phyloP scores from a whole-genome alignment of 2,113 vertebrate genomes.

The Deroptyus accipitrinus region DNA sequence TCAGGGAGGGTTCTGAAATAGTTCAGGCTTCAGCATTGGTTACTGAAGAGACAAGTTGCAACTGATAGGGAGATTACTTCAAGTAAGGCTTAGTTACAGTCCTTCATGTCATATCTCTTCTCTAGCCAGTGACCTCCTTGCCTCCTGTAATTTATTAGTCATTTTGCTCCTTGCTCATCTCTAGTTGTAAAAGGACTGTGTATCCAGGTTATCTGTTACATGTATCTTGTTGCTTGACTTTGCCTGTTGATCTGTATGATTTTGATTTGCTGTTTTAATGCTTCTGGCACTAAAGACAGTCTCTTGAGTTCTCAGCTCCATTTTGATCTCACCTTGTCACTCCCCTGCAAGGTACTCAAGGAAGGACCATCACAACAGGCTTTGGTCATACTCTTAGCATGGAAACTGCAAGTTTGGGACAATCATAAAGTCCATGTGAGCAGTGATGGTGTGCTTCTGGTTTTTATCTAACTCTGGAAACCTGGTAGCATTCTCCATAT shows the following conservation, averaged over 20 bases:
- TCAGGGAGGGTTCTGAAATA: neutral
- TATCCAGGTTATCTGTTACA: neutral
- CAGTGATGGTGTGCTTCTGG: too few relatives aligned
- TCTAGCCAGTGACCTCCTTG: too few relatives aligned
- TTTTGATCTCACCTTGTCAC: neutral
- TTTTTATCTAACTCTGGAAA: neutral
- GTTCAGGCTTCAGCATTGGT: neutral
- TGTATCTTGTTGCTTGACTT: neutral
- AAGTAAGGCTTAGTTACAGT: neutral
- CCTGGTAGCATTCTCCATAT: neutral
- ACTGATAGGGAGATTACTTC: neutral
- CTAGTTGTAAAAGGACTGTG: neutral
- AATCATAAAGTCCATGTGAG: neutral
- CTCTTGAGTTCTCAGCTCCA: neutral
- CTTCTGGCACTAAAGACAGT: neutral
- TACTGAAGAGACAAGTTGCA: neutral
- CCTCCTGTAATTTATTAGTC: neutral
- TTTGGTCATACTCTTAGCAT: neutral
- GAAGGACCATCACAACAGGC: neutral
- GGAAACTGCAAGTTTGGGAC: neutral
- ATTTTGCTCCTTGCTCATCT: neutral
- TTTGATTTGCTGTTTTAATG: neutral
- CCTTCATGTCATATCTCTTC: neutral
- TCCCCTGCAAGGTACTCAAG: rapidly evolving
- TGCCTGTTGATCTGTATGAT: neutral